phyloP scores from a whole-genome alignment of 1,140 invertebrate genomes.

The Procambarus clarkii region DNA sequence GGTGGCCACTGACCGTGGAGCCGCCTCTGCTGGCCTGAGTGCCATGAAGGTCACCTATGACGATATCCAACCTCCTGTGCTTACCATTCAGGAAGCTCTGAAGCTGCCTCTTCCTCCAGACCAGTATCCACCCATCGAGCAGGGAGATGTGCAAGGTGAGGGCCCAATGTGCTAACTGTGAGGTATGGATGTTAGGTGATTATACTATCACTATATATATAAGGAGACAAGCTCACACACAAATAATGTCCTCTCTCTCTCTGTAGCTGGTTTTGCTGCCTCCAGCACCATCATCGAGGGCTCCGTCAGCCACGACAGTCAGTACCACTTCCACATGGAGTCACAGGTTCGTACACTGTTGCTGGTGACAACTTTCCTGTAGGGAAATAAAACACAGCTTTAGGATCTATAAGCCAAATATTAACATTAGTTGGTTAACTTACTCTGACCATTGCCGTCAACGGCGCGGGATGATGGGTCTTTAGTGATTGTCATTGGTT shows the following conservation, averaged over 20 bases:
- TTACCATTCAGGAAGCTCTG: slow-evolving; percentile 76
- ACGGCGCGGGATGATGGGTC: no score
- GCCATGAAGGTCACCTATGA: slow-evolving; percentile 76
- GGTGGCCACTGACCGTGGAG: slow-evolving; percentile 75
- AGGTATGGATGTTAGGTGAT: no score
- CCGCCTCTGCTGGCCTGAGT: slow-evolving; percentile 75
- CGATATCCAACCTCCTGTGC: slow-evolving; percentile 75
- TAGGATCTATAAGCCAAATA: no score
- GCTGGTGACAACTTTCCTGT: no score
- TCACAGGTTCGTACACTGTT: slow-evolving; percentile 73
- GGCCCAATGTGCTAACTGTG: not conserved
- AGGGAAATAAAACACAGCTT: no score
- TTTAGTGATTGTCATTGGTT: no score
- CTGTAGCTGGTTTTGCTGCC: slow-evolving; percentile 52
- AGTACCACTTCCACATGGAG: slow-evolving; percentile 78
- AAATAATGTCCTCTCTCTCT: no score
- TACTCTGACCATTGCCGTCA: no score
- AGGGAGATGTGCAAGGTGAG: slow-evolving; percentile 69
- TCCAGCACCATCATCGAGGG: slow-evolving; percentile 74
- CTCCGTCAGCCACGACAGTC: slow-evolving; percentile 74
- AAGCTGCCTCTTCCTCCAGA: slow-evolving; percentile 31
- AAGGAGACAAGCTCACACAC: no score
- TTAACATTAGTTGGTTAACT: no score
- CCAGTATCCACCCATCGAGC: slow-evolving; percentile 9
- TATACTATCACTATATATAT: no score